Conservation (phyloP, 2,888 invertebrate species). For the Drosophila atripex region DNA sequence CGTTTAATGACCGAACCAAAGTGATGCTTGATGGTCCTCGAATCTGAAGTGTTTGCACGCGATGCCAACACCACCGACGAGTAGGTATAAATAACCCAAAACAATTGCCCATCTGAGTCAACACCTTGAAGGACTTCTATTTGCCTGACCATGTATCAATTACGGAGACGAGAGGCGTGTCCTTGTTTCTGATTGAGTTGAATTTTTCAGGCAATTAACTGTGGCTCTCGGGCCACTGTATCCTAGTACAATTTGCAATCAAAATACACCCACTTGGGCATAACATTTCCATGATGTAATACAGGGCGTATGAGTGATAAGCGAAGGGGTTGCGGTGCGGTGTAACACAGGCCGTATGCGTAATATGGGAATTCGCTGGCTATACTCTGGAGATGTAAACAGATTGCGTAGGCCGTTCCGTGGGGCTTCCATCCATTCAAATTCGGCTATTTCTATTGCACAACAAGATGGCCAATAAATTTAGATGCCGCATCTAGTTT, state of each 20-base stretch:
- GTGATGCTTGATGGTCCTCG: slow-evolving; percentile 29
- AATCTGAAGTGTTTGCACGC: slow-evolving; percentile 25
- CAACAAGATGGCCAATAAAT: slow-evolving; percentile 66
- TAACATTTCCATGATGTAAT: slow-evolving; percentile 26
- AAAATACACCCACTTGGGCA: slow-evolving; percentile 27
- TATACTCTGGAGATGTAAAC: slow-evolving; percentile 22
- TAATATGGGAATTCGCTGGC: slow-evolving; percentile 18
- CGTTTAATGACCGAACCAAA: slow-evolving; percentile 63
- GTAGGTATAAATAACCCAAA: slow-evolving; percentile 24
- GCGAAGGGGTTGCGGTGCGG: slow-evolving; percentile 18
- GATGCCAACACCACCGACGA: slow-evolving; percentile 4
- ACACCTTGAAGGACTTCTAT: slow-evolving; percentile 20
- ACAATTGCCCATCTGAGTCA: slow-evolving; percentile 20
- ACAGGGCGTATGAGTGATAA: slow-evolving; percentile 32
- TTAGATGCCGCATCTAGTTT: slow-evolving; percentile 49
- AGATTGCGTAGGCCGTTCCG: slow-evolving; percentile 23
- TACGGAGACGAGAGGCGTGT: slow-evolving; percentile 20
- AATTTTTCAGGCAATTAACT: slow-evolving; percentile 78
- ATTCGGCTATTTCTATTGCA: slow-evolving; percentile 46
- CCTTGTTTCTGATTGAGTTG: slow-evolving; percentile 72
- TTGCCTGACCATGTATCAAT: slow-evolving; percentile 10
- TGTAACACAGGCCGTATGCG: slow-evolving; percentile 22
- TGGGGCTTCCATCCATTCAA: slow-evolving; percentile 9
- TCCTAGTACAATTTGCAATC: slow-evolving; percentile 61
- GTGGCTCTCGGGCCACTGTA: slow-evolving; percentile 57